Base-by-base conservation (phyloP, 1,140 invertebrate species). In the Bicyclus anynana region DNA sequence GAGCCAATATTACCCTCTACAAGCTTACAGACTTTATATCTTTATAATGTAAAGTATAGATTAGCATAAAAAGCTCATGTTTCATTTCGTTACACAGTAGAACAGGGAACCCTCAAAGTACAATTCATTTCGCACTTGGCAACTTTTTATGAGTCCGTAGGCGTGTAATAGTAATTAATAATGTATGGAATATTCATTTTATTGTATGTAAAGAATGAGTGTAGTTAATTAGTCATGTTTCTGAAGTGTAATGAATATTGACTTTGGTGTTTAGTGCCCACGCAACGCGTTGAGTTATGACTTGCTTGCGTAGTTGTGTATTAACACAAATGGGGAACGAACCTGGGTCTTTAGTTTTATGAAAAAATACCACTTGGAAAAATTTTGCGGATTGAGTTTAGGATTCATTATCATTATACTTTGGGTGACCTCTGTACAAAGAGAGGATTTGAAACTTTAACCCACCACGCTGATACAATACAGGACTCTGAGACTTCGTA, bases 161-260 rank as follows among this genome's bases (percentile, higher is more conserved):
- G 61, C 61, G 61, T 63, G 51, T 60, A 64, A 50, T 51, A n/a
- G 48, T 63, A 53, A 60, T 60, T 65, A 60, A 60, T 60, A 60
- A 65, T 53, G 33, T 54, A 53, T 60, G 53, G 57, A 59, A 54
- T 59, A 57, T 57, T 60, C 49, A 60, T 53, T 59, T 62, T 51
- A 56, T 53, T 62, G 59, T 57, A 47, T 52, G 40, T 55, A 29
- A 57, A 48, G 53, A 62, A 62, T 44, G 51, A 53, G 21, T 49
- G 48, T 38, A 37, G 33, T 48, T 62, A 54, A 60, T 60, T 49
- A 53, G 29, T 55, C 46, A 27, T 52, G 48, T 47, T 55, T 48
- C 40, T 54, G 42, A 55, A 26, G 26, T 35, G 33, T 60, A 63
- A 59, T 59, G 51, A 49, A 49, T 59, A 64, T 64, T 64, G 62